phyloP scores from a whole-genome alignment of 2,888 invertebrate genomes.

The Megalurothrips usitatus region DNA sequence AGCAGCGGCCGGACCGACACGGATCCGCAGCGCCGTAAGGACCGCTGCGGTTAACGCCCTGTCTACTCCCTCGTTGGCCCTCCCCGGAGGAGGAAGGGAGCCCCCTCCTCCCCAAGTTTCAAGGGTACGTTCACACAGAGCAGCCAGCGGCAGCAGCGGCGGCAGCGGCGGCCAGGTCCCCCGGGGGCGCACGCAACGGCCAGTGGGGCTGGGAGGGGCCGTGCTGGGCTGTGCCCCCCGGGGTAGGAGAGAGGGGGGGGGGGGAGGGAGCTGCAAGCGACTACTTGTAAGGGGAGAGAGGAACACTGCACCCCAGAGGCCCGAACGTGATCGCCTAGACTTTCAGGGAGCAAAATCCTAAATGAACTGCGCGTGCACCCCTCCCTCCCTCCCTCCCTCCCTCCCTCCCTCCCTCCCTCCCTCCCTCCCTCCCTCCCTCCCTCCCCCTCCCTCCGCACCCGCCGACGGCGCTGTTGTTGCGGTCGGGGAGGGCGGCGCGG shows the following conservation, averaged over 20 bases:
- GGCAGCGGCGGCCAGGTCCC: not conserved
- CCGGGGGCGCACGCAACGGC: not conserved
- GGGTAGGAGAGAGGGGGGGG: no score
- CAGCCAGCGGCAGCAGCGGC: no score
- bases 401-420: not conserved
- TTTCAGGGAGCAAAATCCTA: not conserved
- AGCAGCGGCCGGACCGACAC: not conserved
- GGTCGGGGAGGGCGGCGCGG: not conserved
- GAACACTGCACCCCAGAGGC: not conserved
- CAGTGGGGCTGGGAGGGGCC: not conserved
- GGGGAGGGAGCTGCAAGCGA: not conserved
- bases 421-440: not conserved
- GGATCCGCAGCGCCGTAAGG: not conserved
- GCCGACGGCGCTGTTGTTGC: not conserved
- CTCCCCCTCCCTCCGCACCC: not conserved
- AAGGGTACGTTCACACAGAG: constrained; percentile 19
- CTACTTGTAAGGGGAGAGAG: not conserved
- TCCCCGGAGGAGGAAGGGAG: not conserved
- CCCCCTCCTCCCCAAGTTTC: not conserved
- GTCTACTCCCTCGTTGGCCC: not conserved
- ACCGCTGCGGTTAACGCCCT: not conserved
- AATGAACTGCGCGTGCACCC: not conserved
- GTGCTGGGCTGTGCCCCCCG: no score
- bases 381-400: not conserved
- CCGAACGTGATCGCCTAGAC: constrained; percentile 1